phyloP scores from a whole-genome alignment of 2,797 vertebrate species.

The Lithobates sylvaticus region DNA sequence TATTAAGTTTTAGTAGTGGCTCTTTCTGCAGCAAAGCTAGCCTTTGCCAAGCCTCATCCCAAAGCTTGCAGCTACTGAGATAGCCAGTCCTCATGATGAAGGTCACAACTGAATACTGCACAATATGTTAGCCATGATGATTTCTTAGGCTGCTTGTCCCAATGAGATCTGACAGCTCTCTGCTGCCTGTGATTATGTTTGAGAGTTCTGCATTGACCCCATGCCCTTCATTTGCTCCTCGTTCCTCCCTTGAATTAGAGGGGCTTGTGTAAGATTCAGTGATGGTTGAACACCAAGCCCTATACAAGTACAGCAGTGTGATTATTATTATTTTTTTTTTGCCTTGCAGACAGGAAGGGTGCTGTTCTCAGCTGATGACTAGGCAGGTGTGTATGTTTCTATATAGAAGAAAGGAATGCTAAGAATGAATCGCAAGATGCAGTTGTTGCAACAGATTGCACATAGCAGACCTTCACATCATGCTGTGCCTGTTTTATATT shows the following conservation, averaged over 20 bases:
- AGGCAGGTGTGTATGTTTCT: constrained; percentile 81
- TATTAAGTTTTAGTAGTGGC: constrained; percentile 16
- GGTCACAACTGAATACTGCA: constrained; percentile 36
- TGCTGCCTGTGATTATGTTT: constrained; percentile 33
- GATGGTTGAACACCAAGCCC: neutral
- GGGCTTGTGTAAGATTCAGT: neutral
- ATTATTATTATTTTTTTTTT: neutral
- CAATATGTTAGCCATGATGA: constrained; percentile 3
- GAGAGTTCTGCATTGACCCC: constrained; percentile 2
- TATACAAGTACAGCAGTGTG: constrained; percentile 14
- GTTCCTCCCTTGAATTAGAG: neutral
- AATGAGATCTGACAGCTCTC: constrained; percentile 32
- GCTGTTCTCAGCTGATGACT: constrained; percentile 76
- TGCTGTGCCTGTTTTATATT: neutral
- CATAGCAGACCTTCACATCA: neutral
- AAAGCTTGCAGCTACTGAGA: neutral
- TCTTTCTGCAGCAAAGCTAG: constrained; percentile 17
- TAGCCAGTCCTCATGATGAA: constrained; percentile 7
- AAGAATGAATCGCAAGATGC: constrained; percentile 81
- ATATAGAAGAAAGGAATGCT: constrained; percentile 78
- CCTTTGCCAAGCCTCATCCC: constrained; percentile 14
- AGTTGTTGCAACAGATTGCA: constrained; percentile 62
- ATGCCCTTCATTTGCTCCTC: neutral
- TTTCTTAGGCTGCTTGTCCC: constrained; percentile 5
- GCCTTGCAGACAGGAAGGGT: constrained; percentile 36